phyloP scores from a whole-genome alignment of 2,797 vertebrate genomes.

The Zalophus californianus region DNA sequence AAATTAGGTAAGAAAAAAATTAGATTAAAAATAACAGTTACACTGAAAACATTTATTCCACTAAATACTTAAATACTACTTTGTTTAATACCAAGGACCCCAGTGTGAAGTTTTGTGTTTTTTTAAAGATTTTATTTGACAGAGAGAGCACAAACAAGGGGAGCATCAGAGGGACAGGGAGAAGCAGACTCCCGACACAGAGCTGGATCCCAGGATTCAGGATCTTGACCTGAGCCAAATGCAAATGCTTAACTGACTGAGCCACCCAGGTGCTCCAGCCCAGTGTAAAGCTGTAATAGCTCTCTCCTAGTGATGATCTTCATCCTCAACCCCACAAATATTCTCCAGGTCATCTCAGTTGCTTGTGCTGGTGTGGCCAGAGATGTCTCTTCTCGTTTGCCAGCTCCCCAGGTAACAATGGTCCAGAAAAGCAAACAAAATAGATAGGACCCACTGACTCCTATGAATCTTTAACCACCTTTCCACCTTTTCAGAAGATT shows the following conservation, averaged over 20 bases:
- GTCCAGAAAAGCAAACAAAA: neutral
- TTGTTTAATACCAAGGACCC: neutral
- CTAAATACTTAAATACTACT: neutral
- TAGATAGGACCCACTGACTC: neutral
- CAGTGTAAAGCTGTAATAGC: neutral
- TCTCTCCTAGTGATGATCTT: neutral
- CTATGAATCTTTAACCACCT: neutral
- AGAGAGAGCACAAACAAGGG: neutral
- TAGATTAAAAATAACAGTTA: neutral
- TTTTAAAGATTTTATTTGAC: neutral
- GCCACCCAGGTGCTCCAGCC: neutral
- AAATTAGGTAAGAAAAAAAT: constrained; percentile 45
- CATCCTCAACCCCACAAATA: neutral
- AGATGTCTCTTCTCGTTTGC: neutral
- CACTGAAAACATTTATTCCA: neutral
- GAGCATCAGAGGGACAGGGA: neutral
- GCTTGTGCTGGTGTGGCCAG: neutral
- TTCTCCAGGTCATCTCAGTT: neutral
- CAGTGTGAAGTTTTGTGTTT: neutral
- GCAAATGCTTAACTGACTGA: neutral
- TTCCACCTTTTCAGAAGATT: neutral
- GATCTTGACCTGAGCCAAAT: neutral
- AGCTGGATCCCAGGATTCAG: neutral
- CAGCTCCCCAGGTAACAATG: neutral
- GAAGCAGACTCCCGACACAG: neutral